Evolutionary conservation across 2,113 vertebrate species (phyloP).

Genomic region (Pseudonaja textilis): DNA sequence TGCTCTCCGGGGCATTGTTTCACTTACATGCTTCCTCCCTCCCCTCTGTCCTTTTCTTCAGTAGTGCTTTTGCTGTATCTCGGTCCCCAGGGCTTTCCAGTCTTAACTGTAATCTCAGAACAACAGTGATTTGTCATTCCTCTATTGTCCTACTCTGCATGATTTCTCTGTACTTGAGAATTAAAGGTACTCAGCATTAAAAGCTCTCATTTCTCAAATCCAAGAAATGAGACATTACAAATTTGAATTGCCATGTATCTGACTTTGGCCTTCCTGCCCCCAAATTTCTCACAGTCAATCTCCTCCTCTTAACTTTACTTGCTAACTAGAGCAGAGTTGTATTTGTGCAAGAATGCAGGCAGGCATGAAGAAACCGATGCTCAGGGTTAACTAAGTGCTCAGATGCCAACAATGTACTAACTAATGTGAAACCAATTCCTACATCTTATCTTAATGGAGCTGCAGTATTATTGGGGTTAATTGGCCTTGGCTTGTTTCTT

Average conservation of each 20-base stretch:
- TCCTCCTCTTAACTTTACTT: background rate
- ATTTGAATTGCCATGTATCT: background rate
- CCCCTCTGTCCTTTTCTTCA: background rate
- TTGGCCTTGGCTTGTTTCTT: background rate
- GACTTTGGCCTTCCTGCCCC: background rate
- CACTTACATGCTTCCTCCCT: background rate
- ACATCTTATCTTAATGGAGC: background rate
- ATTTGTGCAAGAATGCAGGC: background rate
- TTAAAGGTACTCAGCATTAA: background rate
- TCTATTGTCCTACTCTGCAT: background rate
- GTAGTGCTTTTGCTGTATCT: background rate
- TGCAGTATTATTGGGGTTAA: background rate
- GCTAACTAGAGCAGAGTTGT: background rate
- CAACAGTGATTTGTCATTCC: background rate
- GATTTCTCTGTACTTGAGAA: constrained; percentile 11
- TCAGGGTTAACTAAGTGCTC: background rate
- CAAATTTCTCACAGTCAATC: background rate
- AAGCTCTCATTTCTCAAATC: background rate
- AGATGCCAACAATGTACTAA: background rate
- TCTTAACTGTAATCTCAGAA: background rate
- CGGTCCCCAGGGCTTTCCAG: background rate
- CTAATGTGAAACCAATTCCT: background rate
- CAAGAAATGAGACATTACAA: background rate
- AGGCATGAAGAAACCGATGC: background rate
- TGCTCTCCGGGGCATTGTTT: background rate